Evolutionary conservation across 2,113 vertebrate genomes (phyloP).

Genomic region (Otis tarda): DNA sequence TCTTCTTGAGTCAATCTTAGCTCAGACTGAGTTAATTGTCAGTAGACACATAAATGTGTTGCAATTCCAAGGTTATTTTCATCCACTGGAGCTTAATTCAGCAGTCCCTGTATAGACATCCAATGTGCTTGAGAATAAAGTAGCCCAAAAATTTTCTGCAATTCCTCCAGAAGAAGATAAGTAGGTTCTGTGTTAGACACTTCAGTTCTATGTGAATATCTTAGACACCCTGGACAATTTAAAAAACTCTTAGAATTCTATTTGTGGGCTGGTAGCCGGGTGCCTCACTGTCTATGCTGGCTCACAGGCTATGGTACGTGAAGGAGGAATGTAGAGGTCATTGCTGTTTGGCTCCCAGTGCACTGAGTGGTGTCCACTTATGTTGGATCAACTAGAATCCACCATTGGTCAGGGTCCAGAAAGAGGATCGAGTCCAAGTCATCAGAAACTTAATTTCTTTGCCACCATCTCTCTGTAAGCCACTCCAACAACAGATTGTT

Average conservation of each 20-base stretch:
- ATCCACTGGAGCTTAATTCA: not conserved
- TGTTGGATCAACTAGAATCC: not conserved
- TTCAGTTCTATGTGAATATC: not conserved
- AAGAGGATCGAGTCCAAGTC: not conserved
- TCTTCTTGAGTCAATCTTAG: not conserved
- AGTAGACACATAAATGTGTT: not conserved
- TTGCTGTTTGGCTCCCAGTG: not conserved
- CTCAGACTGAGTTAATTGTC: not conserved
- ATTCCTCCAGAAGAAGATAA: not conserved
- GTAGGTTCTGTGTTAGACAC: not conserved
- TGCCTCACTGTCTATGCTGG: no score
- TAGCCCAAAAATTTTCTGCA: not conserved
- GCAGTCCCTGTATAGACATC: not conserved
- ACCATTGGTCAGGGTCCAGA: accelerated
- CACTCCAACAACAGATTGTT: not conserved
- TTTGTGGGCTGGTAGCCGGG: not conserved
- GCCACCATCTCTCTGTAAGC: not conserved
- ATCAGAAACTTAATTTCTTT: not conserved
- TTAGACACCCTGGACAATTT: not conserved
- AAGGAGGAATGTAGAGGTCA: not conserved
- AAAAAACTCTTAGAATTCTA: not conserved
- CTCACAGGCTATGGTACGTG: no score
- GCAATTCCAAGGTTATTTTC: not conserved
- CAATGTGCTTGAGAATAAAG: not conserved
- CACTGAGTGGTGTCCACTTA: not conserved